A percentile compares a stretch with the other conserved stretches of the same genome.
Conservation (phyloP, 2,113 vertebrate species). For the Megaptera novaeangliae region DNA sequence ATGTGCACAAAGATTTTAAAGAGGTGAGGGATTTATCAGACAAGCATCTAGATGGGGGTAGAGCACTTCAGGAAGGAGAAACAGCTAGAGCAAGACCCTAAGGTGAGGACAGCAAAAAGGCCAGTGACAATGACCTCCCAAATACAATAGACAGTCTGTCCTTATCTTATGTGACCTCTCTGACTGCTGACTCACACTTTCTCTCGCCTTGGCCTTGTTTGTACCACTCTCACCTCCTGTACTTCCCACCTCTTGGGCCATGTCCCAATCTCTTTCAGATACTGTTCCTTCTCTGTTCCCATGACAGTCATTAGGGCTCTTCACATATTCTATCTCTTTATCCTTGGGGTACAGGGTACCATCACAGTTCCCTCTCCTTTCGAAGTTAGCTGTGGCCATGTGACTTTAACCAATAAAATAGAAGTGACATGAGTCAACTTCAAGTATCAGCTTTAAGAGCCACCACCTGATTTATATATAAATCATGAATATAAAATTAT, state of each 20-base stretch:
- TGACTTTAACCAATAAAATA: neutral
- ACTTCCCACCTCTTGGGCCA: neutral
- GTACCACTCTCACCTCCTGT: neutral
- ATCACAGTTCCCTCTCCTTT: neutral
- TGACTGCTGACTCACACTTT: neutral
- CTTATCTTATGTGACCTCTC: neutral
- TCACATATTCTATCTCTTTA: neutral
- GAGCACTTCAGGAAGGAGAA: neutral
- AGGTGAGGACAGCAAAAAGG: neutral
- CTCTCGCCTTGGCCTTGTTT: neutral
- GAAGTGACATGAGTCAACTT: neutral
- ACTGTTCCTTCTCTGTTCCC: neutral
- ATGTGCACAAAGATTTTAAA: neutral
- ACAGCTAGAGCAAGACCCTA: neutral
- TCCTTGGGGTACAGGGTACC: neutral
- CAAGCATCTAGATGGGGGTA: neutral
- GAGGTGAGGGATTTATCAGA: neutral
- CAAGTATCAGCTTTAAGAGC: neutral
- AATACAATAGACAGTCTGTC: neutral
- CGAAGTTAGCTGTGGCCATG: neutral
- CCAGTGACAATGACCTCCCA: neutral
- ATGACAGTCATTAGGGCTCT: neutral
- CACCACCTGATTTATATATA: neutral
- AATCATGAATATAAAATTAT: neutral
- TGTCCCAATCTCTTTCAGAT: neutral